phyloP scores from a whole-genome alignment of 2,113 vertebrate genomes.

The Paradisaea rubra region DNA sequence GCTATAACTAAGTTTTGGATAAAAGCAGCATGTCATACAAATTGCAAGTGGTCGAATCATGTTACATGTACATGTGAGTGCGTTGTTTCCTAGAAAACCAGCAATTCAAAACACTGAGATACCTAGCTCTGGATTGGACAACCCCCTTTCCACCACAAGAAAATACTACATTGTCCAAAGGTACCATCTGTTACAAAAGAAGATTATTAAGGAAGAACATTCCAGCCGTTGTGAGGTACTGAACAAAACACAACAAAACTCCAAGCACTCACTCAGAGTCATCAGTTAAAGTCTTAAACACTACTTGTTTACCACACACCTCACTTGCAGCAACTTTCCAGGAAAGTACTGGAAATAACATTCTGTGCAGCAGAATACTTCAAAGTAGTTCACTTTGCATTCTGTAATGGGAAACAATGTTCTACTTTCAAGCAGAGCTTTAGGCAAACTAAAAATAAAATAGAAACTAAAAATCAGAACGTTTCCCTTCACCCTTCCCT shows the following conservation, averaged over 20 bases:
- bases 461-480: background rate
- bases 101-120: background rate
- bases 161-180: background rate
- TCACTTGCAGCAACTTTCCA: background rate
- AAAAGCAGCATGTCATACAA: background rate
- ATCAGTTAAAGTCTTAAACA: background rate
- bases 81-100: background rate
- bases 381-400: background rate
- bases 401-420: background rate
- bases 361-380: background rate
- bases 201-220: background rate
- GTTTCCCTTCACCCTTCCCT: background rate
- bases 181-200: background rate
- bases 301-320: background rate
- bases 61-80: rapidly evolving
- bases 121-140: background rate
- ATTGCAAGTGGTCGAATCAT: background rate
- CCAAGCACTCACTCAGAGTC: background rate
- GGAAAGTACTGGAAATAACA: background rate
- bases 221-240: background rate
- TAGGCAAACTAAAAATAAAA: background rate
- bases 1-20: background rate
- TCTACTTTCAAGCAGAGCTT: background rate
- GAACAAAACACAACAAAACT: background rate
- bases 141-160: background rate